Conservation (phyloP, 2,797 vertebrate genomes). For the Enteromius argenteus region DNA sequence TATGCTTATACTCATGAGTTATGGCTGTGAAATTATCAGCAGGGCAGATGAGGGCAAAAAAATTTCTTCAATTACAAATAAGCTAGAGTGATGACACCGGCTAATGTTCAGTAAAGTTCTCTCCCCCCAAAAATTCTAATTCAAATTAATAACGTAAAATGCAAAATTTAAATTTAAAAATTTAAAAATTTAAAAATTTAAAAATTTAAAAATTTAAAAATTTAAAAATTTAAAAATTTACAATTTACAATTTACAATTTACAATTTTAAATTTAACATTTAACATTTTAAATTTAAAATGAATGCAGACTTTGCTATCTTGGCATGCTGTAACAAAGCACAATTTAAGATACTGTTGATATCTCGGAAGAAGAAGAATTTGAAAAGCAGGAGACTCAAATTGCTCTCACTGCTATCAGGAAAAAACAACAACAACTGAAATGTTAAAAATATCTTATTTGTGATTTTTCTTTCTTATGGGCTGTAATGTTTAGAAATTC, state of each 20-base stretch:
- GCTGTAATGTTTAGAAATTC: neutral
- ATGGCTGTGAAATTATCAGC: neutral
- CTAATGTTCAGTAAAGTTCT: neutral
- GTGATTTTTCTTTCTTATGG: neutral
- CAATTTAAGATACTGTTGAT: neutral
- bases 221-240: neutral
- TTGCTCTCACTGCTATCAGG: neutral
- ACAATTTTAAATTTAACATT: too few species aligned
- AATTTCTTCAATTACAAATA: neutral
- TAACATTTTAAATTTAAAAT: too few species aligned
- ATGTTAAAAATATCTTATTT: slow-evolving; percentile 2
- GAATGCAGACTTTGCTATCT: neutral
- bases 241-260: too few species aligned
- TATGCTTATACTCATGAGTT: neutral
- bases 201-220: neutral
- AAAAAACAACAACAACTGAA: neutral
- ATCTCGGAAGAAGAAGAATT: neutral
- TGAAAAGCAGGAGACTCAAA: neutral
- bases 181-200: too few species aligned
- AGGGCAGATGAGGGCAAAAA: neutral
- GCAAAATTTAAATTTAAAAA: too few species aligned
- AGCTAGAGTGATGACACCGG: neutral
- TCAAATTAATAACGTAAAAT: too few species aligned
- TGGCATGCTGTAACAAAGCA: neutral
- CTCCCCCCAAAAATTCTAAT: neutral